Conservation (phyloP, 2,113 vertebrate genomes). For the Melanerpes aurifrons region DNA sequence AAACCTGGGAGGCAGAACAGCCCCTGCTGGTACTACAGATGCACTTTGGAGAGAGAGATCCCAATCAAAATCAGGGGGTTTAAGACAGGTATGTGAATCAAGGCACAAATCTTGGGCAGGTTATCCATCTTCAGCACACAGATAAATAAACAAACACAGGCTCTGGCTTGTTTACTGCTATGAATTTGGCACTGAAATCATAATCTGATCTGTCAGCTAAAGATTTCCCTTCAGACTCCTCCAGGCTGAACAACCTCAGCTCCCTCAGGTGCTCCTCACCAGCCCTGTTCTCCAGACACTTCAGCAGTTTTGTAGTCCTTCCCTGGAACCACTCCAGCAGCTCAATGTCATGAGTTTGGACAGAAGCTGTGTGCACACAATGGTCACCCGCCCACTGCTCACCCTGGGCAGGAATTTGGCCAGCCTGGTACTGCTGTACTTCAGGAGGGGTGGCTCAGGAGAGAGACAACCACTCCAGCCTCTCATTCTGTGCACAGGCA, state of each 20-base stretch:
- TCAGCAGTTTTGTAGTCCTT: no score
- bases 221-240: neutral
- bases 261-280: no score
- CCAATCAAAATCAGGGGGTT: neutral
- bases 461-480: neutral
- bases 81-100: neutral
- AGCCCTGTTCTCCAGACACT: no score
- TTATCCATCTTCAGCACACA: neutral
- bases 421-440: neutral
- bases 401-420: neutral
- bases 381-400: neutral
- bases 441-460: neutral
- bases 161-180: neutral
- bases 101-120: neutral
- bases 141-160: neutral
- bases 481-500: neutral
- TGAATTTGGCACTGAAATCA: neutral
- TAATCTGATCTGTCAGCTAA: neutral
- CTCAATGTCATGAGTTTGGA: no score
- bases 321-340: no score
- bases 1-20: neutral
- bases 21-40: conserved; percentile 11
- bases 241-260: no score
- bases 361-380: neutral
- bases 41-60: neutral